Evolutionary conservation across 2,113 vertebrate genomes (phyloP).

Genomic region (Sterrhoptilus dennistouni): DNA sequence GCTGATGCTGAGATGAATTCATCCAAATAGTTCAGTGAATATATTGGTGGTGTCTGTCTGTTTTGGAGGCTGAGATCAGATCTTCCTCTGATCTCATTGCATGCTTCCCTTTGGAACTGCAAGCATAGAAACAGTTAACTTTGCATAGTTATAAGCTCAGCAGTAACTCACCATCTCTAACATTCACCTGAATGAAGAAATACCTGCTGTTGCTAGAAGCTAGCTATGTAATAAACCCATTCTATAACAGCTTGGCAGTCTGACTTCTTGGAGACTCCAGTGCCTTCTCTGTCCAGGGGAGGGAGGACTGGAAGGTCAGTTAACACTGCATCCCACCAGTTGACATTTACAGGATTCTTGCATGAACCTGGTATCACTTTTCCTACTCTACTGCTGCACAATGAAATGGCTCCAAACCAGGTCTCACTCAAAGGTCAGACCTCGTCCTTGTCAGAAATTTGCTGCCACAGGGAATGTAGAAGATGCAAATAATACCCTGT

Average conservation of each 20-base stretch:
- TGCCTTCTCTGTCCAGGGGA: not conserved
- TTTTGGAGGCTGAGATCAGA: not conserved
- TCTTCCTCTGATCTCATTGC: not conserved
- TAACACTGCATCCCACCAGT: not conserved
- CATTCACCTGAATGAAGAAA: not conserved
- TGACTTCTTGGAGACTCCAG: not conserved
- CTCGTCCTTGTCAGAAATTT: not conserved
- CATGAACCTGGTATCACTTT: fast-evolving
- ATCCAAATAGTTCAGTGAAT: not conserved
- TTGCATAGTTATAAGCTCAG: not conserved
- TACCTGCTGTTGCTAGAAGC: not conserved
- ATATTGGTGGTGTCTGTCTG: not conserved
- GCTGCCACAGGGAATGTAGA: not conserved
- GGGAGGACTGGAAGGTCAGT: not conserved
- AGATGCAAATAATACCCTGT: not conserved
- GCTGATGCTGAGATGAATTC: not conserved
- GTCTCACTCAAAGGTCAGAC: not conserved
- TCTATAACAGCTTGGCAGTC: not conserved
- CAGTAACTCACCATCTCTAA: not conserved
- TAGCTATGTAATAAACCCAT: not conserved
- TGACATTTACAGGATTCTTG: not conserved
- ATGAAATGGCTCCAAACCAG: not conserved
- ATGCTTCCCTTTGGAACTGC: not conserved
- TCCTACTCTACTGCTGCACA: not conserved
- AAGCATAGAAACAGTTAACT: not conserved